Evolutionary conservation across 2,888 invertebrate genomes (phyloP).

Genomic region (Pterostichus madidus): DNA sequence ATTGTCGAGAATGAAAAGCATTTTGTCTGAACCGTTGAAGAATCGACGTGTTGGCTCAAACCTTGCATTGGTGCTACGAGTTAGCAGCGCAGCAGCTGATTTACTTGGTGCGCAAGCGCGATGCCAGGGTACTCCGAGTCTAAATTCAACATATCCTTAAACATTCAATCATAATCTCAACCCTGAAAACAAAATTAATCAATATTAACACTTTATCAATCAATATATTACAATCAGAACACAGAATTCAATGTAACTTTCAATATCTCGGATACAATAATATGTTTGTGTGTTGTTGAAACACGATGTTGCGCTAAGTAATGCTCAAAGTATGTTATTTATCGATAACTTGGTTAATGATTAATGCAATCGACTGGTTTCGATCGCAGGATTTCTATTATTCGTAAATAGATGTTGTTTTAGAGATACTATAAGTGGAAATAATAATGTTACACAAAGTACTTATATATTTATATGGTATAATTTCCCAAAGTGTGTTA

Average conservation of each 20-base stretch:
- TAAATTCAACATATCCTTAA: constrained; percentile 22
- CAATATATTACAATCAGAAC: constrained; percentile 21
- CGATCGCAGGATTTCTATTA: constrained; percentile 53
- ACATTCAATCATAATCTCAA: not conserved
- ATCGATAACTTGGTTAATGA: constrained; percentile 16
- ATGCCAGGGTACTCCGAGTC: constrained; percentile 13
- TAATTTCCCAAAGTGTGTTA: constrained; percentile 47
- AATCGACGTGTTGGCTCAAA: constrained; percentile 42
- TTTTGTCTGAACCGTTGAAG: constrained; percentile 43
- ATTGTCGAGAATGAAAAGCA: constrained; percentile 16
- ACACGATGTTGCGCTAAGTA: constrained; percentile 40
- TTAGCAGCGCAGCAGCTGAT: constrained; percentile 27
- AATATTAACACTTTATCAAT: constrained; percentile 2
- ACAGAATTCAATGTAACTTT: not conserved
- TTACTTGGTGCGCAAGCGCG: constrained; percentile 8
- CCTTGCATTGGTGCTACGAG: constrained; percentile 47
- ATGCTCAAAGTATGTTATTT: constrained; percentile 62
- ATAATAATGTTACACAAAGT: constrained; percentile 60
- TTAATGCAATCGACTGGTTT: constrained; percentile 43
- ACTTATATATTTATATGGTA: constrained; percentile 59
- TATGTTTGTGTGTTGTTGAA: constrained; percentile 37
- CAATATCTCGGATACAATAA: constrained; percentile 36
- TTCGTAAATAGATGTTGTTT: constrained; percentile 64
- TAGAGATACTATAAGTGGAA: constrained; percentile 51
- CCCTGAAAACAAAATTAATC: constrained; percentile 4